Percentiles rank a stretch among this genome's conserved stretches.
These are phyloP conservation scores for Heliconius nattereri DNA, from an alignment of 1,140 invertebrate species.

Conservation along the genomic window DNA sequence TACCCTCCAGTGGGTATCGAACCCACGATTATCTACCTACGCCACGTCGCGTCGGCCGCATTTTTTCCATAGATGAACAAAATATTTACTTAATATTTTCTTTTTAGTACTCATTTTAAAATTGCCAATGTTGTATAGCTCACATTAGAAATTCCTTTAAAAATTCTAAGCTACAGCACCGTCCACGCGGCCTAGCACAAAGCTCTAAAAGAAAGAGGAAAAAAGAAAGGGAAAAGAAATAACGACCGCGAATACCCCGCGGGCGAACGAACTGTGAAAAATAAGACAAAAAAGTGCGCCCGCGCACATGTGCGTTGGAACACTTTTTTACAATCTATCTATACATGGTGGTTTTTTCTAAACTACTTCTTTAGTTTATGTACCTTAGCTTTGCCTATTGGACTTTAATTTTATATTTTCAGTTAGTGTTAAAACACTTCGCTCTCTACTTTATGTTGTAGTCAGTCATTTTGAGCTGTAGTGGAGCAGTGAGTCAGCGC, in stretches of 20 bases:
- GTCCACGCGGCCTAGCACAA: constrained; percentile 67
- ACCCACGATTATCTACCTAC: too few species aligned
- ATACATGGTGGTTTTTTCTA: background rate
- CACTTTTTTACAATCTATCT: constrained; percentile 69
- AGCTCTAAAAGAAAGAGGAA: constrained; percentile 57
- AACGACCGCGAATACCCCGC: constrained; percentile 67
- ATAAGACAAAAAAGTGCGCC: constrained; percentile 72
- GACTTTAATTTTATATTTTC: too few species aligned
- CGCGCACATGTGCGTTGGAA: constrained; percentile 76
- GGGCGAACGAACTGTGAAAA: constrained; percentile 77
- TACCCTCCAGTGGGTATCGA: too few species aligned
- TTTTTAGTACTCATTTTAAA: too few species aligned
- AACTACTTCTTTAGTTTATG: background rate
- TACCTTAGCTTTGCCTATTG: too few species aligned
- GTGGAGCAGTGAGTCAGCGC: too few species aligned
- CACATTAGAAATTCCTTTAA: background rate
- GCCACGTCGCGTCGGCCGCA: too few species aligned
- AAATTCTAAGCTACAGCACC: constrained; percentile 63
- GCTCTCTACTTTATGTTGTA: background rate
- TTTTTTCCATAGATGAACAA: too few species aligned
- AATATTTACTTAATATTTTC: too few species aligned
- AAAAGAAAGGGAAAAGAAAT: constrained; percentile 56
- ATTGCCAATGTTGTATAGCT: too few species aligned
- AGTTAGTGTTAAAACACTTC: background rate
- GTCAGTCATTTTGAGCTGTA: too few species aligned